These are phyloP conservation scores for Trachurus trachurus DNA, from an alignment of 2,797 vertebrate species.

Conservation along the genomic window DNA sequence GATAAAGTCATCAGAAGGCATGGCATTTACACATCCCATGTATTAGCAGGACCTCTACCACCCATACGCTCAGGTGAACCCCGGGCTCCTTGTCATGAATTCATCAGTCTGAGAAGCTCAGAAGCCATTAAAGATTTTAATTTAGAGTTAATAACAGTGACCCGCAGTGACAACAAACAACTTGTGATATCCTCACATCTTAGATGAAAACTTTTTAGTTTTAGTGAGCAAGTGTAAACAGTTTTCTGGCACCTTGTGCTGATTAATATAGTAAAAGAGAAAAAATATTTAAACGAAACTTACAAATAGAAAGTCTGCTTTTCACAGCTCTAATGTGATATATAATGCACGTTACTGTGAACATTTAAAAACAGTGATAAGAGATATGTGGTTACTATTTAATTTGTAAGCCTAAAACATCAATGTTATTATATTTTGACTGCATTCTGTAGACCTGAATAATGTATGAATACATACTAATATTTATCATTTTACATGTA, in stretches of 20 bases:
- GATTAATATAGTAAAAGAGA: neutral
- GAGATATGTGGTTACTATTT: neutral
- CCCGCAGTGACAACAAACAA: slow-evolving; percentile 42
- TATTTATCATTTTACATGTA: neutral
- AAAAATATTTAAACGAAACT: neutral
- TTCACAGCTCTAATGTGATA: neutral
- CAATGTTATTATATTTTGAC: neutral
- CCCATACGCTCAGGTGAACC: slow-evolving; percentile 60
- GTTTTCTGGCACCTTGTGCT: neutral
- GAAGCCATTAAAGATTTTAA: slow-evolving; percentile 52
- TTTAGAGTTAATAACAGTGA: slow-evolving; percentile 42
- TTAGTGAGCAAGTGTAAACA: slow-evolving; percentile 7
- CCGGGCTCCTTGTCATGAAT: slow-evolving; percentile 37
- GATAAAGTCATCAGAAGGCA: slow-evolving; percentile 80
- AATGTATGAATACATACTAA: neutral
- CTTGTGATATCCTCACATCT: slow-evolving; percentile 28
- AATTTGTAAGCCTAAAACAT: neutral
- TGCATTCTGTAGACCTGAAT: neutral
- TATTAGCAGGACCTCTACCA: slow-evolving; percentile 49
- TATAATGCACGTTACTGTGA: neutral
- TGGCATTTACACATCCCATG: slow-evolving; percentile 74
- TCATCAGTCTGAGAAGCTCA: slow-evolving; percentile 34
- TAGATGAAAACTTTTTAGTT: slow-evolving; percentile 31
- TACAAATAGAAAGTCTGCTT: neutral
- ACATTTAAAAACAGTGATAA: neutral